phyloP scores from a whole-genome alignment of 2,113 vertebrate species.

The Peromyscus californicus region DNA sequence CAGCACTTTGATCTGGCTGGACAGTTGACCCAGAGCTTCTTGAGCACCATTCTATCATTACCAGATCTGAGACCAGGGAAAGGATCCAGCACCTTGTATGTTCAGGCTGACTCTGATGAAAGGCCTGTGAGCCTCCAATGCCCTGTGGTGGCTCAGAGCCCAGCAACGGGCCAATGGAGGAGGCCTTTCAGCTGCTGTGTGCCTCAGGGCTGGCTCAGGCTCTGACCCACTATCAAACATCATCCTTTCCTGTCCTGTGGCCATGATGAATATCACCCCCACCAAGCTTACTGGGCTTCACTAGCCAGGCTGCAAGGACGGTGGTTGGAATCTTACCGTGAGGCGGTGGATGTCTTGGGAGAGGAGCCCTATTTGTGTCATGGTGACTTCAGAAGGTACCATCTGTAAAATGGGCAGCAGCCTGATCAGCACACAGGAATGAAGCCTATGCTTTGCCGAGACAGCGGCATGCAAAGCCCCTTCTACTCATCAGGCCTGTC shows the following conservation, averaged over 20 bases:
- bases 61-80: background rate
- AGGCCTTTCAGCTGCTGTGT: background rate
- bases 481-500: background rate
- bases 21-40: background rate
- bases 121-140: background rate
- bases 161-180: background rate
- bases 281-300: background rate
- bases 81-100: background rate
- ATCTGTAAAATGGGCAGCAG: slow-evolving; percentile 92
- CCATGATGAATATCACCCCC: background rate
- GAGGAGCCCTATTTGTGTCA: slow-evolving; percentile 94
- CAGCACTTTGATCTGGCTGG: background rate
- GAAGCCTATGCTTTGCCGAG: background rate
- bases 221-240: background rate
- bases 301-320: background rate
- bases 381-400: slow-evolving; percentile 92
- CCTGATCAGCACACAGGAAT: slow-evolving; percentile 78
- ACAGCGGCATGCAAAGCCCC: background rate
- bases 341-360: slow-evolving; percentile 96
- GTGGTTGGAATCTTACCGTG: slow-evolving; percentile 89
- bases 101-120: background rate
- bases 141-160: background rate
- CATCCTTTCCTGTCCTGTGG: background rate
- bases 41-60: background rate
- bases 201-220: background rate